phyloP scores from a whole-genome alignment of 2,888 invertebrate species.

The Scaptomyza caliginosa region DNA sequence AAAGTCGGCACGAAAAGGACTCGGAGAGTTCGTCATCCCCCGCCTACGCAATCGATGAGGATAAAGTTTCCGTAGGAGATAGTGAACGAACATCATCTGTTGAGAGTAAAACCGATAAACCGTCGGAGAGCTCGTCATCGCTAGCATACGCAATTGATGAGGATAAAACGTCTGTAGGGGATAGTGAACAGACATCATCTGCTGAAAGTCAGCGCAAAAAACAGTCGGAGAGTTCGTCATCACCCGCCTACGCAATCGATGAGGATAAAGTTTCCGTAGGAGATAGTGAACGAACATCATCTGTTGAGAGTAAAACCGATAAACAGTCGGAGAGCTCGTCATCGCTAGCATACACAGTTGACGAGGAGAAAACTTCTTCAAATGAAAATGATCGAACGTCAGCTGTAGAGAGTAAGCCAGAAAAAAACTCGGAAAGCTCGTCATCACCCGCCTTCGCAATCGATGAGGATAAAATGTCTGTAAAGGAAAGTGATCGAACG shows the following conservation, averaged over 20 bases:
- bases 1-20: background rate
- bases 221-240: background rate
- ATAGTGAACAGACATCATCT: background rate
- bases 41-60: conserved; percentile 16
- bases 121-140: background rate
- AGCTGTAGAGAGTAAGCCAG: background rate
- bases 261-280: background rate
- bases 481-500: background rate
- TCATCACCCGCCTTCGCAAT: conserved; percentile 13
- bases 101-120: background rate
- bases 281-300: background rate
- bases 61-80: background rate
- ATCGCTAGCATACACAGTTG: too few relatives aligned
- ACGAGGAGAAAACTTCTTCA: too few relatives aligned
- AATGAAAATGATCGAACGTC: too few relatives aligned
- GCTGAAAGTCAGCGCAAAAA: background rate
- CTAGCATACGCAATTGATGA: conserved; percentile 14
- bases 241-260: background rate
- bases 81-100: background rate
- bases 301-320: too few relatives aligned
- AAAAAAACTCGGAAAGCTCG: background rate
- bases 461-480: conserved; percentile 12
- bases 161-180: conserved; percentile 3
- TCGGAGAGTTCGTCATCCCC: background rate
- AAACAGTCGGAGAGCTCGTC: too few relatives aligned